phyloP scores from a whole-genome alignment of 2,888 invertebrate species.

The Lissonota sp. region DNA sequence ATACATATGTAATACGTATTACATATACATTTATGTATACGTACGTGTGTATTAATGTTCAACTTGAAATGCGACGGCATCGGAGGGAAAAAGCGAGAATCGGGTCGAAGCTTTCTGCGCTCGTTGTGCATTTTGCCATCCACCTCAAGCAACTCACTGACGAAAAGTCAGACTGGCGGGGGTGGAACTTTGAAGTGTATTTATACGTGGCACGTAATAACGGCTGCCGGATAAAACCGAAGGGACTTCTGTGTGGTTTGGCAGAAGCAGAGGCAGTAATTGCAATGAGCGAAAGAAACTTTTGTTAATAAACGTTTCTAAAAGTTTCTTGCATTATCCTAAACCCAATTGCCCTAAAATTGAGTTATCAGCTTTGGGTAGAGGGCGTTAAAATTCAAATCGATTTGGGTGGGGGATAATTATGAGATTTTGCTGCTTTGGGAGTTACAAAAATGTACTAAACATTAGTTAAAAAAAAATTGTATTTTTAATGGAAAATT shows the following conservation, averaged over 20 bases:
- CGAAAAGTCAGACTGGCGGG: conserved; percentile 1
- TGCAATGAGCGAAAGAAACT: no score
- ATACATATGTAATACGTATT: conserved; percentile 14
- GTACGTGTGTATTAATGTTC: background rate
- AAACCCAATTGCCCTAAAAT: no score
- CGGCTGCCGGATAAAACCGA: background rate
- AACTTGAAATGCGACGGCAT: background rate
- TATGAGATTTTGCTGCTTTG: no score
- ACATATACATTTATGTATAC: background rate
- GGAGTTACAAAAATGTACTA: no score
- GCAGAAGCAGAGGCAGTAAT: no score
- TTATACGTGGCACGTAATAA: conserved; percentile 50
- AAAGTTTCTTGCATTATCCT: no score
- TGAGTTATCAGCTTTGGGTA: no score
- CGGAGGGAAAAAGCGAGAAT: conserved; percentile 45
- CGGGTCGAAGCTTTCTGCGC: conserved; percentile 44
- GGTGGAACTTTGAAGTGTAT: conserved; percentile 60
- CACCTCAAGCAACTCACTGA: background rate
- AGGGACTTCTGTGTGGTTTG: background rate
- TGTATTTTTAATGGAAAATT: no score
- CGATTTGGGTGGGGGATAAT: no score
- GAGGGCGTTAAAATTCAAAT: no score
- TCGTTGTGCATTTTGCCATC: conserved; percentile 39
- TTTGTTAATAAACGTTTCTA: no score
- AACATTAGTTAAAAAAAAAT: no score